These are phyloP conservation scores for Drosophila formosana DNA, from an alignment of 2,888 invertebrate species.

Conservation along the genomic window DNA sequence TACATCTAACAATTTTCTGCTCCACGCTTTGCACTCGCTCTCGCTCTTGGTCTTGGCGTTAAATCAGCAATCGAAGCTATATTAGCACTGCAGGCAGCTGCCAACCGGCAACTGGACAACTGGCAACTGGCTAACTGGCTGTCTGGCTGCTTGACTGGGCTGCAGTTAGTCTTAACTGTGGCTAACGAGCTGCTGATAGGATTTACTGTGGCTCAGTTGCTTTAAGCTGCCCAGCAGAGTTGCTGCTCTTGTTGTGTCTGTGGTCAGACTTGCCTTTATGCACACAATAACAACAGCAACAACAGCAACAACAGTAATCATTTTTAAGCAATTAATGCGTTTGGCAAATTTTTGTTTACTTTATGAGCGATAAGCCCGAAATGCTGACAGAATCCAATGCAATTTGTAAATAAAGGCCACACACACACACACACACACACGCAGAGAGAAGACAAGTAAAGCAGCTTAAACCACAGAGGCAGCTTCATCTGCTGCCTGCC, in stretches of 20 bases:
- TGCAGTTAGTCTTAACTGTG: slow-evolving; percentile 63
- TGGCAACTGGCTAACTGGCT: slow-evolving; percentile 30
- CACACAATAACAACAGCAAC: slow-evolving; percentile 15
- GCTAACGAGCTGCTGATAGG: slow-evolving; percentile 77
- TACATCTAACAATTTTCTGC: slow-evolving; percentile 61
- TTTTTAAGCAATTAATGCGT: slow-evolving; percentile 74
- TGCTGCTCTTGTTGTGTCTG: slow-evolving; percentile 42
- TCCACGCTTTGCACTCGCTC: slow-evolving; percentile 34
- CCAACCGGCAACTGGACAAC: slow-evolving; percentile 31
- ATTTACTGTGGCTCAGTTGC: slow-evolving; percentile 71
- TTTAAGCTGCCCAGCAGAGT: slow-evolving; percentile 49
- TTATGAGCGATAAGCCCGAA: slow-evolving; percentile 62
- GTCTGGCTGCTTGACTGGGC: slow-evolving; percentile 20
- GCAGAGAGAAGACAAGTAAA: slow-evolving; percentile 43
- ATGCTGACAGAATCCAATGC: slow-evolving; percentile 68
- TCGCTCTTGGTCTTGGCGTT: slow-evolving; percentile 51
- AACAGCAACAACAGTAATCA: slow-evolving; percentile 41
- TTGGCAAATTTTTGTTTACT: slow-evolving; percentile 72
- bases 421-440: slow-evolving; percentile 21
- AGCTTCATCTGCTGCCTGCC: neutral
- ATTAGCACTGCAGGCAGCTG: slow-evolving; percentile 69
- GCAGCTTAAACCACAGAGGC: slow-evolving; percentile 55
- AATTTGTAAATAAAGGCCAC: slow-evolving; percentile 64
- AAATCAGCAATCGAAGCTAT: slow-evolving; percentile 80
- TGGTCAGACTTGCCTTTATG: slow-evolving; percentile 25